Conservation (phyloP, 1,140 invertebrate species). For the Calycopis cecrops region DNA sequence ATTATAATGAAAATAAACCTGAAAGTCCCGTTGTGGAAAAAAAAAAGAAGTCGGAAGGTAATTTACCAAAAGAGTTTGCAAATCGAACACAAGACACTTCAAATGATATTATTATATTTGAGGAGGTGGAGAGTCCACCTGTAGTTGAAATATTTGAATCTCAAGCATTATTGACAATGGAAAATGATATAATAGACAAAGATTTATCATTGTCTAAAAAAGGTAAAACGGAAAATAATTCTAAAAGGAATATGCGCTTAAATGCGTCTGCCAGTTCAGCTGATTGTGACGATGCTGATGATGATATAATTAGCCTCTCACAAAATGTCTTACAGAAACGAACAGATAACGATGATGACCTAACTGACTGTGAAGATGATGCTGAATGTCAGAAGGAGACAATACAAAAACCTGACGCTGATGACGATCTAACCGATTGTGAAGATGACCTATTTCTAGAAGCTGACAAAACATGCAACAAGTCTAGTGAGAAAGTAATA, state of each 20-base stretch:
- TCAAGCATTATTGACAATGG: conserved; percentile 41
- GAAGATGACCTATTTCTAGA: conserved; percentile 34
- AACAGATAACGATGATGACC: conserved; percentile 22
- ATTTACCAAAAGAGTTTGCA: neutral
- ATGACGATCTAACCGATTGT: conserved; percentile 50
- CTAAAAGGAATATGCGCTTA: conserved; percentile 11
- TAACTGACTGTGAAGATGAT: conserved; percentile 29
- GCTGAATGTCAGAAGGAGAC: neutral
- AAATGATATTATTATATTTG: conserved; percentile 52
- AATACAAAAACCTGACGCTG: conserved; percentile 14
- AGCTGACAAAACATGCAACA: neutral
- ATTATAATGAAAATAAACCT: conserved; percentile 10
- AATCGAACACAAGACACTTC: conserved; percentile 21
- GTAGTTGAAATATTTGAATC: conserved; percentile 44
- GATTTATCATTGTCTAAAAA: neutral
- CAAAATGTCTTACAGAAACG: conserved; percentile 33
- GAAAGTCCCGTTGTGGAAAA: neutral
- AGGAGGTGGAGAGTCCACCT: conserved; percentile 42
- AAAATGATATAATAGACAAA: conserved; percentile 12
- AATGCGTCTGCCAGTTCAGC: conserved; percentile 40
- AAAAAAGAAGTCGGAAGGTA: conserved; percentile 14
- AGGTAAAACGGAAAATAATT: conserved; percentile 8
- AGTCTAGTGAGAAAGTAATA: conserved; percentile 1
- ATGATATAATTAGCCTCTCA: conserved; percentile 39
- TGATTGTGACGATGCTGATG: conserved; percentile 58